These are phyloP conservation scores for Boulengerochromis microlepis DNA, from an alignment of 2,113 vertebrate species.

Conservation along the genomic window DNA sequence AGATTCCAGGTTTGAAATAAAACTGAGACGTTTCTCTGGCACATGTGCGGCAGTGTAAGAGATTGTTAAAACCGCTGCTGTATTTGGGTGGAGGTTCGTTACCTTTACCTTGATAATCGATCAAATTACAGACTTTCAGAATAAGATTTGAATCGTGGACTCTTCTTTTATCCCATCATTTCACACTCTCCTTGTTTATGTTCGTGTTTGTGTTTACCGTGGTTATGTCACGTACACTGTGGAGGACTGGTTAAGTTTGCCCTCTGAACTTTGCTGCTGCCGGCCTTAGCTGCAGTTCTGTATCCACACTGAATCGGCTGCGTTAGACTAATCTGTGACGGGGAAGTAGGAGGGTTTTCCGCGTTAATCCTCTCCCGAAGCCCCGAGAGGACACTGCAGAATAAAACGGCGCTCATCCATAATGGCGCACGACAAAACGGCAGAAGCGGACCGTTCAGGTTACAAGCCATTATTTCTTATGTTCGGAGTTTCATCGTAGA, in stretches of 20 bases:
- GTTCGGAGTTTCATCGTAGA: not conserved
- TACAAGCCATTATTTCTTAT: not conserved
- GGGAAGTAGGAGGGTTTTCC: slow-evolving; percentile 51
- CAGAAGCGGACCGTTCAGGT: slow-evolving; percentile 42
- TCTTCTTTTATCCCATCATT: not conserved
- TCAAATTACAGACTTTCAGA: not conserved
- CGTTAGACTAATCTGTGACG: slow-evolving; percentile 23
- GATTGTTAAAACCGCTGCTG: not conserved
- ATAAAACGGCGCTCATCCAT: not conserved
- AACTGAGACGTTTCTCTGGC: not conserved
- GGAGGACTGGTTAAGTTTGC: not conserved
- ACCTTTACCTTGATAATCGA: not conserved
- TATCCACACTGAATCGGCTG: not conserved
- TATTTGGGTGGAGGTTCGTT: not conserved
- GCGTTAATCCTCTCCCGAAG: slow-evolving; percentile 47
- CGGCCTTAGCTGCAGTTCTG: not conserved
- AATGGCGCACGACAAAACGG: slow-evolving; percentile 12
- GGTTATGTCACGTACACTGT: not conserved
- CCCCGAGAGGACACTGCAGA: not conserved
- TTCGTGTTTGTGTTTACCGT: not conserved
- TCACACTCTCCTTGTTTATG: not conserved
- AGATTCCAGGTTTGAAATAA: not conserved
- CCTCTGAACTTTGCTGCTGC: not conserved
- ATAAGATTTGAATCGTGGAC: not conserved
- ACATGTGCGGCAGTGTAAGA: not conserved